Conservation (phyloP, 1,140 invertebrate species). For the Elymnias hypermnestra region DNA sequence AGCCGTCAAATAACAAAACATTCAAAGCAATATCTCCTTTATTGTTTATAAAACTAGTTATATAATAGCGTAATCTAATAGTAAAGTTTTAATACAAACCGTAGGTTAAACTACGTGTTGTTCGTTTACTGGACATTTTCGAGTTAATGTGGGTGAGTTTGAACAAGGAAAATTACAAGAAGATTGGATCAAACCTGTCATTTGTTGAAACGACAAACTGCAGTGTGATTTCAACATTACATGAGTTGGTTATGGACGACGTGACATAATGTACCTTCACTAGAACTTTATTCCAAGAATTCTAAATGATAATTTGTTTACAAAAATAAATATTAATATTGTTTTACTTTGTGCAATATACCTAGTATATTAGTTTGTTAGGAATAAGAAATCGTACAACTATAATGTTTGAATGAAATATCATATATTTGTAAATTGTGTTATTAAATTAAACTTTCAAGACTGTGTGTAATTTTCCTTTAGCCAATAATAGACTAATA, state of each 20-base stretch:
- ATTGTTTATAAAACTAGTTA: neutral
- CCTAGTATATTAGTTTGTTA: too few species aligned
- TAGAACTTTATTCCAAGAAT: neutral
- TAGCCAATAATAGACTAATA: too few species aligned
- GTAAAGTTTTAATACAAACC: neutral
- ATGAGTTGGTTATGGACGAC: slow-evolving; percentile 19
- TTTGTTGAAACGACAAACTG: slow-evolving; percentile 21
- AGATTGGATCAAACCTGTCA: slow-evolving; percentile 30
- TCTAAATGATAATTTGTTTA: too few species aligned
- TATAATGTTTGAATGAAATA: too few species aligned
- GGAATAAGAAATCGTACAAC: too few species aligned
- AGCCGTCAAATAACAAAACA: neutral
- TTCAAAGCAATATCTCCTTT: neutral
- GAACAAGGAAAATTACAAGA: slow-evolving; percentile 44
- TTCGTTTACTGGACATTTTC: slow-evolving; percentile 22
- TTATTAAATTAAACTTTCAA: too few species aligned
- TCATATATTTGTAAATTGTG: too few species aligned
- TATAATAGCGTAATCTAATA: too few species aligned
- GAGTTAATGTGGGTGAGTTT: slow-evolving; percentile 32
- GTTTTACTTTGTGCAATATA: too few species aligned
- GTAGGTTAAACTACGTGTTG: too few species aligned
- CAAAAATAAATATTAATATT: too few species aligned
- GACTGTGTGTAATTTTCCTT: too few species aligned
- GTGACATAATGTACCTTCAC: slow-evolving; percentile 9
- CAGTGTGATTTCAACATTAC: slow-evolving; percentile 13